A percentile compares a stretch with the other conserved stretches of the same genome.
Evolutionary conservation across 2,888 invertebrate species (phyloP).

Genomic region (Xanthia togata): DNA sequence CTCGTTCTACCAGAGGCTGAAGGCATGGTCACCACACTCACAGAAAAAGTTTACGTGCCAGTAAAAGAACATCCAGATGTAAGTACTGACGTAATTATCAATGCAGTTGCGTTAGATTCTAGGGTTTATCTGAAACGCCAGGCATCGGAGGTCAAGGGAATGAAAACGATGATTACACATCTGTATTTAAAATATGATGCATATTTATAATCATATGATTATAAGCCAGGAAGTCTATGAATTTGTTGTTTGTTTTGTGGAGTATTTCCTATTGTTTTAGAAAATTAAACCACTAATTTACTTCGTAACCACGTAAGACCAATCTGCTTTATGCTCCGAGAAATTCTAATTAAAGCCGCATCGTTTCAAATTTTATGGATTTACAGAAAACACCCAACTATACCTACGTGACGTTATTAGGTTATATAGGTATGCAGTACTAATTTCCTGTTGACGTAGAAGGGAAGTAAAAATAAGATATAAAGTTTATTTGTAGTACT

Average conservation of each 20-base stretch:
- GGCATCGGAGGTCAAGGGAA: conserved; percentile 47
- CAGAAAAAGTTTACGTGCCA: conserved; percentile 99
- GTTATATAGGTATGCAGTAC: conserved; percentile 12
- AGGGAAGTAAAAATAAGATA: conserved; percentile 14
- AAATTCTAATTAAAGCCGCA: conserved; percentile 60
- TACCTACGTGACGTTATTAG: conserved; percentile 31
- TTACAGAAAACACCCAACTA: conserved; percentile 54
- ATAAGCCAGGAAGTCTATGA: conserved; percentile 13
- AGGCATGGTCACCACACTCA: conserved; percentile 97
- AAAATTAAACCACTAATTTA: conserved; percentile 50
- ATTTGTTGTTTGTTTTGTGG: conserved; percentile 8
- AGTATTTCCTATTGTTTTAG: conserved; percentile 41
- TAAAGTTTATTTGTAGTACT: not conserved
- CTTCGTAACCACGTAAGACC: conserved; percentile 52
- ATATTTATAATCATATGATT: conserved; percentile 17
- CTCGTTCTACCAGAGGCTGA: conserved; percentile 97
- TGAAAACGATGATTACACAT: conserved; percentile 44
- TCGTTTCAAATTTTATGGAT: conserved; percentile 54
- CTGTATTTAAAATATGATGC: conserved; percentile 37
- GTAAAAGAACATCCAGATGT: conserved; percentile 99
- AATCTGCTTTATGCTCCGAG: conserved; percentile 57
- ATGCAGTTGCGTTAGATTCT: conserved; percentile 37
- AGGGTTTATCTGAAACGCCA: conserved; percentile 48
- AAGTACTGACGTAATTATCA: conserved; percentile 89
- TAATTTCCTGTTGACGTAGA: conserved; percentile 34